These are phyloP conservation scores for Mesochorus sp. DNA, from an alignment of 2,888 invertebrate species.

Conservation along the genomic window DNA sequence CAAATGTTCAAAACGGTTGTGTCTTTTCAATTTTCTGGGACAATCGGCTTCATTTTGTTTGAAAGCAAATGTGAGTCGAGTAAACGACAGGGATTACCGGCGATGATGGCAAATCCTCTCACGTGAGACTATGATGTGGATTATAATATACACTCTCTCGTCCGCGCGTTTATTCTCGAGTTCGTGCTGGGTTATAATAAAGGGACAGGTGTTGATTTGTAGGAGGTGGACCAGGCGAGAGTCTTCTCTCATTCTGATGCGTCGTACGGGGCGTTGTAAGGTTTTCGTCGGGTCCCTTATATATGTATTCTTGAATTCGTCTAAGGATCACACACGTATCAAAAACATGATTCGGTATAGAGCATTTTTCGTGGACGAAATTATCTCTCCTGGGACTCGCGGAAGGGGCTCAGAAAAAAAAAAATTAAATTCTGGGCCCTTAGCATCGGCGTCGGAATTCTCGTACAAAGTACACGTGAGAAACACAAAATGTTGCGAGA, in stretches of 20 bases:
- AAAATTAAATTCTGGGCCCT: too few species aligned
- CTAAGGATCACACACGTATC: conserved; percentile 11
- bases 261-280: conserved; percentile 62
- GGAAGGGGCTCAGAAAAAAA: conserved; percentile 2
- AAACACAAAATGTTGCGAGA: neutral
- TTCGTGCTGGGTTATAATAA: conserved; percentile 55
- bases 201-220: conserved; percentile 69
- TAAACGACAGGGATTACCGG: too few species aligned
- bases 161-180: neutral
- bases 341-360: too few species aligned
- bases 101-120: too few species aligned
- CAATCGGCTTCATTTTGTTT: too few species aligned
- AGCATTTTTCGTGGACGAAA: neutral
- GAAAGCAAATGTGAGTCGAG: too few species aligned
- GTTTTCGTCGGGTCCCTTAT: conserved; percentile 58
- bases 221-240: conserved; percentile 63
- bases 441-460: too few species aligned
- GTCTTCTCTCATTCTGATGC: conserved; percentile 40
- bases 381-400: conserved; percentile 9
- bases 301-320: conserved; percentile 17
- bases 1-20: too few species aligned
- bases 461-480: neutral
- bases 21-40: too few species aligned
- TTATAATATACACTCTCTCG: too few species aligned
- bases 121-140: too few species aligned